Conservation (phyloP, 1,140 invertebrate species). For the Sitophilus oryzae region DNA sequence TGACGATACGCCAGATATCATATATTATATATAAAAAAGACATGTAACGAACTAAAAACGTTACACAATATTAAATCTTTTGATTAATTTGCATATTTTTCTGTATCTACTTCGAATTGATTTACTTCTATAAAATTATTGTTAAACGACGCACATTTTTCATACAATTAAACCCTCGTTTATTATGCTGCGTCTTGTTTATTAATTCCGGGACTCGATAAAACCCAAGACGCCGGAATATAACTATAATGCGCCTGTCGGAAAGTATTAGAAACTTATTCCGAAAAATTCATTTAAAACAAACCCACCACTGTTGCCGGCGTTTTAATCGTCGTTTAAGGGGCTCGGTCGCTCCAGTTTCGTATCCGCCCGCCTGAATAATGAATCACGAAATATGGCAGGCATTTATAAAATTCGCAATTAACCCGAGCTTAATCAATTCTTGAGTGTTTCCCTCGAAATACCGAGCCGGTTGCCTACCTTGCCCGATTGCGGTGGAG, state of each 20-base stretch:
- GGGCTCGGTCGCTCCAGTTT: not conserved
- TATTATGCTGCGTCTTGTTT: not conserved
- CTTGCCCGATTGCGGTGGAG: too few relatives aligned
- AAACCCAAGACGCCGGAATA: too few relatives aligned
- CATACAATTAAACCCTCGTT: not conserved
- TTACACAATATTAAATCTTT: too few relatives aligned
- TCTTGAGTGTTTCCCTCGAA: not conserved
- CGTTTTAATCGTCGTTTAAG: not conserved
- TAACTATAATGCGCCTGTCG: not conserved
- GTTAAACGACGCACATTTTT: too few relatives aligned
- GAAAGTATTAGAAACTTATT: not conserved
- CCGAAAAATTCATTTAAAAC: not conserved
- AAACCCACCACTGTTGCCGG: not conserved
- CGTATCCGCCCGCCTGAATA: not conserved
- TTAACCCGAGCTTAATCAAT: not conserved
- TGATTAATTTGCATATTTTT: too few relatives aligned
- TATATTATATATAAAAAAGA: too few relatives aligned
- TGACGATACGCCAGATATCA: too few relatives aligned
- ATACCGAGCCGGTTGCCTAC: too few relatives aligned
- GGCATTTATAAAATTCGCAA: not conserved
- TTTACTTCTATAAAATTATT: too few relatives aligned
- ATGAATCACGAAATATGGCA: not conserved
- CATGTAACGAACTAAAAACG: too few relatives aligned
- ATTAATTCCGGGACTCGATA: not conserved
- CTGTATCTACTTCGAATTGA: too few relatives aligned